These are phyloP conservation scores for Lepus europaeus DNA, from an alignment of 2,113 vertebrate species.

Conservation along the genomic window DNA sequence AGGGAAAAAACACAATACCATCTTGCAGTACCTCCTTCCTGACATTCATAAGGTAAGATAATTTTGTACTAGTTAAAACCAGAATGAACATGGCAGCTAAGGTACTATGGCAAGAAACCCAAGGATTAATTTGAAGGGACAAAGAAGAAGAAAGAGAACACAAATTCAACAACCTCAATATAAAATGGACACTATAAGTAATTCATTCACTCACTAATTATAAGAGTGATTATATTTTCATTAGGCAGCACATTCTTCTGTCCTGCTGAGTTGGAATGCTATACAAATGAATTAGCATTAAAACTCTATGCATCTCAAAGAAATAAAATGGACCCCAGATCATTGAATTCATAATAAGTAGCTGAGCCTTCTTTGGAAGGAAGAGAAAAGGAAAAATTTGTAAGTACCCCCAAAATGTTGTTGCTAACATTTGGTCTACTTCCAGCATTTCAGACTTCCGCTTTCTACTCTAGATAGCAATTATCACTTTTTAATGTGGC, in stretches of 20 bases:
- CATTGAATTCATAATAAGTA: conserved; percentile 20
- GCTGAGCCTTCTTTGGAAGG: conserved; percentile 10
- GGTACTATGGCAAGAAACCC: not conserved
- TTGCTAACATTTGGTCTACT: conserved; percentile 72
- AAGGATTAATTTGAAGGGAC: not conserved
- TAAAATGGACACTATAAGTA: conserved; percentile 7
- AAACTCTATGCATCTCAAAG: not conserved
- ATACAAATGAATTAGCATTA: not conserved
- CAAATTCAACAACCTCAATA: conserved; percentile 32
- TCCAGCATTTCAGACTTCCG: conserved; percentile 84
- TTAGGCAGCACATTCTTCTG: conserved; percentile 51
- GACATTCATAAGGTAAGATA: not conserved
- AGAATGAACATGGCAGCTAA: not conserved
- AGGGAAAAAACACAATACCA: not conserved
- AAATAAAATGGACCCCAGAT: not conserved
- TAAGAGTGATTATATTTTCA: conserved; percentile 58
- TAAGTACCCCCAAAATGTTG: not conserved
- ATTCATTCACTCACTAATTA: conserved; percentile 61
- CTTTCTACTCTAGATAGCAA: conserved; percentile 83
- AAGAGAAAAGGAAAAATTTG: conserved; percentile 51
- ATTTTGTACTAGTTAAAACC: not conserved
- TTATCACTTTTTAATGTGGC: conserved; percentile 86
- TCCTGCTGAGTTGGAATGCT: conserved; percentile 51
- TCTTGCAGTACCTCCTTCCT: conserved; percentile 14
- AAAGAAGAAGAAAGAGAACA: conserved; percentile 37